Evolutionary conservation across 2,113 vertebrate species (phyloP), one percentile per base, ranked within the genome.

Genomic region (Pelobates fuscus): DNA sequence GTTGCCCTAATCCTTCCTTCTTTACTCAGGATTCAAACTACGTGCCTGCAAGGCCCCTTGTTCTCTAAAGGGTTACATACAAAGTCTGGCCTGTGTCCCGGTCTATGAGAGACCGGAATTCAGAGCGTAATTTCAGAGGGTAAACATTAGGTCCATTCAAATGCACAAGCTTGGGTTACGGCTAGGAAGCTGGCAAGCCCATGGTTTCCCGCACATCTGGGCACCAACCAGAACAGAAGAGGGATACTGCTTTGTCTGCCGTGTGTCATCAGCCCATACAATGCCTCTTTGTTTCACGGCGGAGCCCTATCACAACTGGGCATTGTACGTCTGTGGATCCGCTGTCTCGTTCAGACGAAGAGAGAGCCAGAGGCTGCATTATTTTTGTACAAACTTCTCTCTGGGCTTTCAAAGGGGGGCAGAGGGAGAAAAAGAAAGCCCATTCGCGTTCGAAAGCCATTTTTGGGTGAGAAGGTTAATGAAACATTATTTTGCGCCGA

Each of bases 141-240:
- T 67, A 79, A 81, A 79, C 77, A 78, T 49, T 74, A 71, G 64
- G 61, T 62, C 77, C 81, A 78, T 71, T 67, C 15, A 6, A 43
- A 76, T 67, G 49, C 0, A 46, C 70, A 46, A 59, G 25, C 49
- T 80, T 80, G 82, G 80, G 61, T 3, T 67, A 64, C 73, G 80
- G 83, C 76, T 72, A 71, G 70, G 64, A 78, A 76, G 23, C 29
- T 72, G 81, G 81, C 80, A 81, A 74, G 59, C 65, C 62, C 63
- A 5, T 78, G 78, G 78, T 71, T 78, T 24, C 37, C 62, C 62
- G 62, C 81, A 80, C 79, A 84, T 70, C 82, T 83, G 81, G 83
- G 77, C 77, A 78, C 21, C 74, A 65, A 1, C n/a, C 24, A 41
- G 18, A 67, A 78, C 29, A 52, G 71, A 72, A 78, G 76, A 77